These are phyloP conservation scores for Schizopygopsis pylzovi DNA, from an alignment of 2,797 vertebrate species.

Conservation along the genomic window DNA sequence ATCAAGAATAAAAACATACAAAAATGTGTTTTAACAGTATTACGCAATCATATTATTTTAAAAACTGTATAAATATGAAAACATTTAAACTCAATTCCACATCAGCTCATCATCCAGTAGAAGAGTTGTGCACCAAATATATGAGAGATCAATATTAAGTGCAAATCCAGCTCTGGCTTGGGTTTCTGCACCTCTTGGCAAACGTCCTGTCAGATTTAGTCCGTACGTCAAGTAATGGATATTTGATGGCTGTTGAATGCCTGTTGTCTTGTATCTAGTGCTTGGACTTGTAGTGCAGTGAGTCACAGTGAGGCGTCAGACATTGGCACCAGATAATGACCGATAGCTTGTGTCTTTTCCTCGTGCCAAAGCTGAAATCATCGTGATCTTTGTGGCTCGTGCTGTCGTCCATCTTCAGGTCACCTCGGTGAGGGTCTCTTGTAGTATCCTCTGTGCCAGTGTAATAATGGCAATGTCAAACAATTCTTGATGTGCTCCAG, in stretches of 20 bases:
- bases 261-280: conserved; percentile 3
- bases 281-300: conserved; percentile 12
- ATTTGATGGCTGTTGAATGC: neutral
- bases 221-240: conserved; percentile 3
- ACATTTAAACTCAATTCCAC: conserved; percentile 10
- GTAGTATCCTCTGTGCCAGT: conserved; percentile 92
- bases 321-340: neutral
- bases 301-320: conserved; percentile 10
- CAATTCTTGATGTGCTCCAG: conserved; percentile 99
- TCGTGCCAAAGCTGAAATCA: conserved; percentile 1
- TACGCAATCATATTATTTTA: conserved; percentile 31
- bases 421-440: conserved; percentile 97
- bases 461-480: conserved; percentile 91
- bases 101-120: neutral
- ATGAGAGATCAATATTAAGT: conserved; percentile 33
- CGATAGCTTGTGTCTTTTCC: neutral
- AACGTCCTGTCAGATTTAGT: neutral
- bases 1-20: conserved; percentile 52
- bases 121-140: conserved; percentile 18
- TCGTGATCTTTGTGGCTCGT: conserved; percentile 1
- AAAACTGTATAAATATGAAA: conserved; percentile 51
- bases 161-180: conserved; percentile 3
- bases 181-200: conserved; percentile 14
- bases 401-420: conserved; percentile 67
- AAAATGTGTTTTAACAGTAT: conserved; percentile 43